Base-by-base conservation (phyloP, 1,140 invertebrate species). In the Teleopsis dalmanni region DNA sequence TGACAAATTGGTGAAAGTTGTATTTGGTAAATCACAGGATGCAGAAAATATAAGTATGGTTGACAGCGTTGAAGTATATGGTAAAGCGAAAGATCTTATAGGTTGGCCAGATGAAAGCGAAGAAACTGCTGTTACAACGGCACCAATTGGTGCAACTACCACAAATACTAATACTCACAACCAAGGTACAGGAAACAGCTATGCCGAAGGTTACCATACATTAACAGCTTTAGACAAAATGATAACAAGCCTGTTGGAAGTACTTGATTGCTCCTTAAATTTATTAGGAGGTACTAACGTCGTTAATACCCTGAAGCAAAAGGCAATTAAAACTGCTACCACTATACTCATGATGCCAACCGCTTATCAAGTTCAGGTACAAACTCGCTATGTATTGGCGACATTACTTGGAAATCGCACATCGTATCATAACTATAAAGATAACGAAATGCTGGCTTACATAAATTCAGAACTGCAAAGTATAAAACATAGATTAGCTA, bases 51-150 rank as follows among this genome's bases (percentile, higher is more conserved):
- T 96, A 2, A 95, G 87, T 19, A 88, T 95, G 80, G 80, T 98
- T 3, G 93, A 97, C 72, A 92, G 88, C 33, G 84, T 97, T 11
- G 95, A 94, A 76, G 71, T 80, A 21, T 91, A 97, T 70, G 92
- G 91, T 3, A 95, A 96, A 73, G 91, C 89, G 3, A 98, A 97
- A 75, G 94, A 97, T 66, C 76, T 84, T 1, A 95, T 98, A 72
- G 93, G 92, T 34, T 98, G 94, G 95, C 93, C 94, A 1, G 94
- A 98, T 71, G 94, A 97, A 63, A 81, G 79, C 11, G 93, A 96
- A 60, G 93, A 96, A 52, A 79, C 83, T 25, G 72, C 81, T 5
- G 76, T 81, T 44, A 42, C 26, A 6, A 35, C 23, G 26, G 47
- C 22, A 18, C 14, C 29, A n/a, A 31, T 37, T 29, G 18, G 29